phyloP scores from a whole-genome alignment of 2,888 invertebrate genomes.

The Beris morrisii region DNA sequence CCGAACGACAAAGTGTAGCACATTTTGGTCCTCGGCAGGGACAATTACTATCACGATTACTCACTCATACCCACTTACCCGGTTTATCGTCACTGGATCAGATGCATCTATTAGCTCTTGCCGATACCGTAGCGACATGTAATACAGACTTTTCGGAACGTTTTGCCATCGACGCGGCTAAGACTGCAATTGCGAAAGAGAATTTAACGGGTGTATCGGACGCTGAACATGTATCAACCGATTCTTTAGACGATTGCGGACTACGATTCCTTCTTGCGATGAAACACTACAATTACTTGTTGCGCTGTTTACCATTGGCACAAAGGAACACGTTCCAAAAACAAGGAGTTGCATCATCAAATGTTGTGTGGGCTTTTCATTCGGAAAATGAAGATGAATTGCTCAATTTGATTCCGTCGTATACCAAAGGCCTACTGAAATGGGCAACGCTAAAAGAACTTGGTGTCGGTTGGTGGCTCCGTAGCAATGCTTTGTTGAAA shows the following conservation, averaged over 20 bases:
- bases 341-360: conserved; percentile 83
- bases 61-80: conserved; percentile 94
- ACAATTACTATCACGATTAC: conserved; percentile 79
- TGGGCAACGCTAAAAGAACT: conserved; percentile 91
- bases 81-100: conserved; percentile 96
- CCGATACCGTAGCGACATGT: conserved; percentile 95
- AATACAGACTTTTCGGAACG: conserved; percentile 86
- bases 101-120: conserved; percentile 98
- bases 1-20: conserved; percentile 74
- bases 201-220: conserved; percentile 59
- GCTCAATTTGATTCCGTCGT: conserved; percentile 84
- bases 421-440: conserved; percentile 78
- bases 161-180: conserved; percentile 71
- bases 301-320: conserved; percentile 87
- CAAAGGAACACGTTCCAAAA: conserved; percentile 85
- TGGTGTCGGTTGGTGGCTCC: conserved; percentile 95
- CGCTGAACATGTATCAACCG: conserved; percentile 64
- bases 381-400: conserved; percentile 97
- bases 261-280: conserved; percentile 93
- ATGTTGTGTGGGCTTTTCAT: conserved; percentile 98
- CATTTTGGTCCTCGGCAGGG: conserved; percentile 88
- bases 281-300: conserved; percentile 95
- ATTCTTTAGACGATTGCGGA: conserved; percentile 95
- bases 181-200: conserved; percentile 68
- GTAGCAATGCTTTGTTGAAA: conserved; percentile 78